Base-by-base conservation (phyloP, 2,888 invertebrate genomes). In the Gibbula magus region DNA sequence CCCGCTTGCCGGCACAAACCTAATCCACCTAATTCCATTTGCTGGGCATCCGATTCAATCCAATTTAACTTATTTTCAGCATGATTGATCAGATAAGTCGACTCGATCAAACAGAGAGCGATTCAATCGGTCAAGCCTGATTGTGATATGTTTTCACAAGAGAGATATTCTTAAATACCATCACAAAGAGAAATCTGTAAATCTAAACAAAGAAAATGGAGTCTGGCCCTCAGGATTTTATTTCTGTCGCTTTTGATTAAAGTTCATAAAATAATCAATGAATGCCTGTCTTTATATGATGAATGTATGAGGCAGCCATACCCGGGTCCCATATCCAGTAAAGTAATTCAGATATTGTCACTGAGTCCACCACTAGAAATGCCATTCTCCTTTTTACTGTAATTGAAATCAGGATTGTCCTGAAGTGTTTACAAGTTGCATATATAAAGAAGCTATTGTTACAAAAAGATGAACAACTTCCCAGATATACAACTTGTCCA, bases 11-110 rank as follows among this genome's bases (percentile, higher is more conserved):
- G 45, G 10, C 45, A 45, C n/a, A 32, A 70, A 70, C 70, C 70
- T 35, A 39, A 70, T 39, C 70, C 39, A 18, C 20, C 70, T 70
- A 70, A 70, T 70, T 70, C 70, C 35, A 35, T 70, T 70, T 35
- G 70, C 20, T 35, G 35, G 39, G 39, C 35, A 70, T 70, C 39
- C 70, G 70, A 70, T 70, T 70, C 70, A 70, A 70, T 70, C 70
- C 39, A 70, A 70, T 70, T 70, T 70, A 70, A 70, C 70, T 70
- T 70, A 32, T 70, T 70, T 70, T 70, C 70, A 70, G 70, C 70
- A 70, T 70, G 70, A 39, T 70, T 35, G 70, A 70, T 70, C 70
- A 35, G 35, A 70, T 70, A 70, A 70, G 35, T 39, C 39, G 61
- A 29, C 61, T 61, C 29, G 61, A 61, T 61, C 61, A 61, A 61